Evolutionary conservation across 1,140 invertebrate species (phyloP).

Genomic region (Mya arenaria): DNA sequence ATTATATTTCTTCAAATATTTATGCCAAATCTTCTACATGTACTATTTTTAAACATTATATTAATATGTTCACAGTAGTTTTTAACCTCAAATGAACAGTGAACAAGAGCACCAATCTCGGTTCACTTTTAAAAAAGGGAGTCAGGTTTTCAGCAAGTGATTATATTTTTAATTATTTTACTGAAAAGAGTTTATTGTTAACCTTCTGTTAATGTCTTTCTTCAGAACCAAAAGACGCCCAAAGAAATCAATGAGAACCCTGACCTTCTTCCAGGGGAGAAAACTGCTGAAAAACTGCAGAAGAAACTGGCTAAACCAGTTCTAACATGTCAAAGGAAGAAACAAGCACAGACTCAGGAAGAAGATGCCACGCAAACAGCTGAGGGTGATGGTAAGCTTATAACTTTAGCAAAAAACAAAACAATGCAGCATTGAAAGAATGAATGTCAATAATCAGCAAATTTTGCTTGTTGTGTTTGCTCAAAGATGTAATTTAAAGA

Average conservation of each 20-base stretch:
- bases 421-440: too few species aligned
- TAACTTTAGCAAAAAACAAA: neutral
- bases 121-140: conserved; percentile 60
- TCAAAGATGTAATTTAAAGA: too few species aligned
- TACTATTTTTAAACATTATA: too few species aligned
- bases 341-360: neutral
- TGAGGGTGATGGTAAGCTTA: neutral
- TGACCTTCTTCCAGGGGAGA: conserved; percentile 39
- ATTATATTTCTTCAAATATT: too few species aligned
- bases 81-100: neutral
- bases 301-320: conserved; percentile 43
- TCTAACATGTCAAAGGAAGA: conserved; percentile 36
- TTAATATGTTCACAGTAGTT: too few species aligned
- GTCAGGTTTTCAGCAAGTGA: conserved; percentile 39
- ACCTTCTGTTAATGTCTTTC: too few species aligned
- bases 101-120: conserved; percentile 56
- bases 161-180: conserved; percentile 45
- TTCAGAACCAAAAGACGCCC: conserved; percentile 62
- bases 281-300: conserved; percentile 46
- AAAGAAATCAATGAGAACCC: conserved; percentile 63
- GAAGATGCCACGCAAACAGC: conserved; percentile 14
- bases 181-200: too few species aligned
- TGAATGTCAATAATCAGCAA: too few species aligned
- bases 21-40: too few species aligned
- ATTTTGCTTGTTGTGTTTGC: too few species aligned